These are phyloP conservation scores for Aplochiton taeniatus DNA, from an alignment of 2,797 vertebrate species.

Conservation along the genomic window DNA sequence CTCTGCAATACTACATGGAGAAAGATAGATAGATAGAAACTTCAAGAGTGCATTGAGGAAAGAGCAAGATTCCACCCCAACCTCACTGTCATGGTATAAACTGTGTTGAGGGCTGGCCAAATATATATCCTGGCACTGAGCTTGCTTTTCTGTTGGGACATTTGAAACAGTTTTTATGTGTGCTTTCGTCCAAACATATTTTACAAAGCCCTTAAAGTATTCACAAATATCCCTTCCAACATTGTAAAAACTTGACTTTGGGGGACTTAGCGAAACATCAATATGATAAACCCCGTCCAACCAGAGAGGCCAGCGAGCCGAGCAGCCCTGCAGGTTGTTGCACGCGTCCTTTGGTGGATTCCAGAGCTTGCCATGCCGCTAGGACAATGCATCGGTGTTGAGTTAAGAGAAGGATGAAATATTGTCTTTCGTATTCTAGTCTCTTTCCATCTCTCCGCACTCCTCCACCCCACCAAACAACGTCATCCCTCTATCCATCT, in stretches of 20 bases:
- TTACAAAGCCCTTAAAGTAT: conserved; percentile 36
- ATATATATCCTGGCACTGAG: conserved; percentile 16
- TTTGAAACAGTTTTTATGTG: conserved; percentile 22
- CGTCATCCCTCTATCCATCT: conserved; percentile 55
- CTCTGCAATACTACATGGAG: conserved; percentile 21
- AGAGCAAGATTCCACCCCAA: conserved; percentile 18
- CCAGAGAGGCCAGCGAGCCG: not conserved
- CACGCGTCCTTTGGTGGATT: conserved; percentile 23
- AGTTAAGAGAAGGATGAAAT: conserved; percentile 30
- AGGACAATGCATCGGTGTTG: conserved; percentile 35
- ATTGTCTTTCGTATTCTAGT: conserved; percentile 20
- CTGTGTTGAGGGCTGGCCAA: conserved; percentile 18
- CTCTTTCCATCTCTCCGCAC: conserved; percentile 44
- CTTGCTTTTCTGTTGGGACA: conserved; percentile 46
- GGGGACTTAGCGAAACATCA: not conserved
- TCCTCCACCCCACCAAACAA: conserved; percentile 56
- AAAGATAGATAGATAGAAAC: conserved; percentile 23
- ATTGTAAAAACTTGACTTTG: conserved; percentile 36
- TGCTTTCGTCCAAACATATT: conserved; percentile 31
- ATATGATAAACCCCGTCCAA: conserved; percentile 2
- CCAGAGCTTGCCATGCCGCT: conserved; percentile 25
- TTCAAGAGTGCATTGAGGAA: conserved; percentile 7
- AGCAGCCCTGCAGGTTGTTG: conserved; percentile 26
- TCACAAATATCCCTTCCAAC: conserved; percentile 32
- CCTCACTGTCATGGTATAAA: conserved; percentile 17